These are phyloP conservation scores for Neomicropteryx cornuta DNA, from an alignment of 1,140 invertebrate genomes.

Conservation along the genomic window DNA sequence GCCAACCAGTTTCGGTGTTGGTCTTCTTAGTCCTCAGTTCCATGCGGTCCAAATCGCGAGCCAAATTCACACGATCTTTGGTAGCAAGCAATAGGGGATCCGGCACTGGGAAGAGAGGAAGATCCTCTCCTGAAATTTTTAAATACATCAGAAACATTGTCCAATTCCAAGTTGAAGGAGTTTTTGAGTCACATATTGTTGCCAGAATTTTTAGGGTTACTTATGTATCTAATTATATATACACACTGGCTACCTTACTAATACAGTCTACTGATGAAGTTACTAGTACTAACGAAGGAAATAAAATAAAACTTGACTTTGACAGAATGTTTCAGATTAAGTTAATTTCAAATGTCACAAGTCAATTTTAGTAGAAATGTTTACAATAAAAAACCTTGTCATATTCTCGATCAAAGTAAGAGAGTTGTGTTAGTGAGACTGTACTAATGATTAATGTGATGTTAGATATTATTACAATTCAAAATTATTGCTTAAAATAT, in stretches of 20 bases:
- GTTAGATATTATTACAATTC: too few relatives aligned
- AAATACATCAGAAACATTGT: not conserved
- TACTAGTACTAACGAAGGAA: conserved; percentile 1
- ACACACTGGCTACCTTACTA: not conserved
- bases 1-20: conserved; percentile 67
- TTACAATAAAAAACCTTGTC: too few relatives aligned
- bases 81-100: conserved; percentile 51
- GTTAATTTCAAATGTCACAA: too few relatives aligned
- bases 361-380: too few relatives aligned
- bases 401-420: too few relatives aligned
- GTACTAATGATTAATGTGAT: too few relatives aligned
- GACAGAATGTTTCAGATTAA: too few relatives aligned
- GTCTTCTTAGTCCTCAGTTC: conserved; percentile 56
- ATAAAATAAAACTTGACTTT: conserved; percentile 2
- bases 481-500: too few relatives aligned
- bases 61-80: conserved; percentile 63
- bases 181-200: conserved; percentile 1
- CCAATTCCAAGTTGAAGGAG: too few relatives aligned
- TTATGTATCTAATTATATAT: conserved; percentile 1
- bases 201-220: too few relatives aligned
- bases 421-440: too few relatives aligned
- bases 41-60: conserved; percentile 66
- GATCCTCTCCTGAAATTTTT: conserved; percentile 52
- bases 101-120: conserved; percentile 74
- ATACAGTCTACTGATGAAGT: not conserved